Evolutionary conservation across 2,888 invertebrate genomes (phyloP), one percentile per base, ranked within the genome.

Genomic region (Synergus umbraculus): DNA sequence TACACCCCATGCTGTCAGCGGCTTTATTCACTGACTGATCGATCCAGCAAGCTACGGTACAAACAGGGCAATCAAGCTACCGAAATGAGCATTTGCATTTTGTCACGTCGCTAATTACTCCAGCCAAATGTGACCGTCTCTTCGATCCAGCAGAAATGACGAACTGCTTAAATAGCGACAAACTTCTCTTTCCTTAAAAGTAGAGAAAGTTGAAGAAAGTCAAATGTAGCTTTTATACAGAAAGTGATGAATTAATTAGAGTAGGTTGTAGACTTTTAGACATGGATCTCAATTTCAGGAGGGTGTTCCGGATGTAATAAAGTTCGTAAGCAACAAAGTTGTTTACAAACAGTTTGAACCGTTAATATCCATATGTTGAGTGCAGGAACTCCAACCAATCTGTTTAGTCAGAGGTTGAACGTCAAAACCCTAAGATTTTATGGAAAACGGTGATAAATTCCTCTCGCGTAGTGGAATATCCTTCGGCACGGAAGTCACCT

Each of bases 61-160:
- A 85, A 83, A 85, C 85, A 78, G 79, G 80, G 84, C 84, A 86
- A 86, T 85, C 86, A 85, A 69, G 81, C 80, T 67, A 77, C 80
- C 80, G 82, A 81, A 85, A 84, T 81, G 81, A 82, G 77, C 82
- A 85, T 85, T 86, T 87, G 85, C 84, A 85, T 86, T 83, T 86
- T 85, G 85, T 84, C 84, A 81, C 80, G 79, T 77, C 78, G 85
- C 84, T 85, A 86, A 87, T 86, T 85, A 84, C 76, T 78, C 41
- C 60, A 73, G 69, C 49, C 54, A 49, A 54, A 73, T 73, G 73
- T 37, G 54, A 49, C n/a, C 73, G n/a, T 73, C 54, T 54, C 9
- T 37, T 54, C 73, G 15, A 10, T n/a, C 22, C 1, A 18, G 13
- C 67, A 67, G 22, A 44, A 22, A 73, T 15, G 54, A 73, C 29